Percentiles rank a stretch among this genome's conserved stretches.
Conservation (phyloP, 2,888 invertebrate genomes). For the Dilophus febrilis region DNA sequence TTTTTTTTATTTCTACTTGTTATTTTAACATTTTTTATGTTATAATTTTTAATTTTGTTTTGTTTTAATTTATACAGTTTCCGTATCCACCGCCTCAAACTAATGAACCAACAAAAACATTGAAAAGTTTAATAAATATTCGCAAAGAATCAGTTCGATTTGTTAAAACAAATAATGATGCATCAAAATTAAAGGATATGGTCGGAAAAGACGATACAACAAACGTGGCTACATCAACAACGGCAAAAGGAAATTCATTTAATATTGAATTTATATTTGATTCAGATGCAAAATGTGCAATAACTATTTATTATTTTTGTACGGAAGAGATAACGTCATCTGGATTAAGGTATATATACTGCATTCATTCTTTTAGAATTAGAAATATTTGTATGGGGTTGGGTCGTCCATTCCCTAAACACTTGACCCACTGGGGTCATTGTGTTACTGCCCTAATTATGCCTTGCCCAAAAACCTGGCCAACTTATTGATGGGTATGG, state of each 20-base stretch:
- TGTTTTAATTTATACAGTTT: slow-evolving; percentile 43
- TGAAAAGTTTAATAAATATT: slow-evolving; percentile 91
- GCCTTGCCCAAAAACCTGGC: too few relatives aligned
- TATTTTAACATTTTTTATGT: slow-evolving; percentile 2
- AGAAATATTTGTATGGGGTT: too few relatives aligned
- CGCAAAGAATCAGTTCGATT: slow-evolving; percentile 91
- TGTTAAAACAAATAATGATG: slow-evolving; percentile 43
- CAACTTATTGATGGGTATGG: too few relatives aligned
- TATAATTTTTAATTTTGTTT: slow-evolving; percentile 2
- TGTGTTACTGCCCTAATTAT: too few relatives aligned
- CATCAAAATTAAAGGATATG: slow-evolving; percentile 37
- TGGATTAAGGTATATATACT: slow-evolving; percentile 72
- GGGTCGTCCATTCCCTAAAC: too few relatives aligned
- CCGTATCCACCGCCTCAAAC: slow-evolving; percentile 93
- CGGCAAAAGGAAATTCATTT: slow-evolving; percentile 47
- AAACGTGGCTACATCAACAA: too few relatives aligned
- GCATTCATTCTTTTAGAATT: too few relatives aligned
- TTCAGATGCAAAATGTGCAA: slow-evolving; percentile 83
- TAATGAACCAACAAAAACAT: slow-evolving; percentile 90
- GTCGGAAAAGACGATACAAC: too few relatives aligned
- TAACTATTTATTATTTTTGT: slow-evolving; percentile 91
- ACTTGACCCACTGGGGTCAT: too few relatives aligned
- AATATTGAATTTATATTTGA: slow-evolving; percentile 97
- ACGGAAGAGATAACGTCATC: slow-evolving; percentile 78
- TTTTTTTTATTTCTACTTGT: not conserved